phyloP scores from a whole-genome alignment of 2,113 vertebrate genomes.

The Bos indicus region DNA sequence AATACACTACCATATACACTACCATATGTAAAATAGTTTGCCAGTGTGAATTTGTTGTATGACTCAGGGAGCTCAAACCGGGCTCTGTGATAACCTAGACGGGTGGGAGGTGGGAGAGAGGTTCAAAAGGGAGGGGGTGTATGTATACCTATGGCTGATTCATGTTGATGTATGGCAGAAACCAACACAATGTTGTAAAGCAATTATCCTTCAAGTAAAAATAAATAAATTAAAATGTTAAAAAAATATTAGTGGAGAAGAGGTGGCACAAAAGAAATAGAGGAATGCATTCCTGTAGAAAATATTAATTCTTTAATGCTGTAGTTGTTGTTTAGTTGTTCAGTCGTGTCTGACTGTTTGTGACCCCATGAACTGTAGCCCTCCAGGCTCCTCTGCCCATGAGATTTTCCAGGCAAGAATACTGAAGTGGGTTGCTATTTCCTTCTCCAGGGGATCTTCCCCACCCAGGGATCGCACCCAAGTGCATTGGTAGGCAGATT shows the following conservation, averaged over 20 bases:
- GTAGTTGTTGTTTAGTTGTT: neutral
- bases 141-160: neutral
- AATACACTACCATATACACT: neutral
- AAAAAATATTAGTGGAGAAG: neutral
- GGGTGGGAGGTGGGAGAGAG: neutral
- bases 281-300: neutral
- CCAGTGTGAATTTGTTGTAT: neutral
- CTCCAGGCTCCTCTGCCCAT: neutral
- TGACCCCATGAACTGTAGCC: neutral
- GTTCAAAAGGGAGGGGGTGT: neutral
- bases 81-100: neutral
- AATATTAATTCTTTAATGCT: slow-evolving; percentile 3
- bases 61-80: neutral
- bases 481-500: neutral
- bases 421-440: neutral
- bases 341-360: neutral
- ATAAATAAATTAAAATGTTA: neutral
- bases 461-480: neutral
- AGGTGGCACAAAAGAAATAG: neutral
- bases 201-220: neutral
- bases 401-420: neutral
- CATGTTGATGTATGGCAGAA: neutral
- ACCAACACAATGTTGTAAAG: neutral
- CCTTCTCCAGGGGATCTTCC: neutral
- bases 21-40: neutral